phyloP scores from a whole-genome alignment of 1,140 invertebrate genomes.

The Radopholus similis region DNA sequence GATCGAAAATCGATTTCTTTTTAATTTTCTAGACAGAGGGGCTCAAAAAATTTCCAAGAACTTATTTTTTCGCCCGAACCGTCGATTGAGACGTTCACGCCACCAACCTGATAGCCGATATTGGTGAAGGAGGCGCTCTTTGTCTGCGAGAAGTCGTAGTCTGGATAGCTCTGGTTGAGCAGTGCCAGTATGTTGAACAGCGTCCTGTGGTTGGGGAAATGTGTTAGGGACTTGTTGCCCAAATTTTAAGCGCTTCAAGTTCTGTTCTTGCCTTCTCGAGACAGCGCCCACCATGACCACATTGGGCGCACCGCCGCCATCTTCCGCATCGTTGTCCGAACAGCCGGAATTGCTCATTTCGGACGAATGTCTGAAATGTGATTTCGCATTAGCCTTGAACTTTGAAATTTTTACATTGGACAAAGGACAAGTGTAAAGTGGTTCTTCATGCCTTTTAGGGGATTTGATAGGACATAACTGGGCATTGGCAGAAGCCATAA shows the following conservation, averaged over 20 bases:
- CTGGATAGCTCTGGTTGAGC: slow-evolving; percentile 49
- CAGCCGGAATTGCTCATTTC: slow-evolving; percentile 39
- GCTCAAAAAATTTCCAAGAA: too few species aligned
- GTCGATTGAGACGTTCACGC: too few species aligned
- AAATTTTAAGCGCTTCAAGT: not conserved
- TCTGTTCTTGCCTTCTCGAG: slow-evolving; percentile 21
- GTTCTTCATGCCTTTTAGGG: not conserved
- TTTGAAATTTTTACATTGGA: too few species aligned
- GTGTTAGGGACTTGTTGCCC: not conserved
- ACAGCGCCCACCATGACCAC: slow-evolving; percentile 45
- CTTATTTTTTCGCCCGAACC: too few species aligned
- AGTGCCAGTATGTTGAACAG: slow-evolving; percentile 51
- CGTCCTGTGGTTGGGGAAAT: slow-evolving; percentile 21
- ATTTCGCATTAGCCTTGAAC: too few species aligned
- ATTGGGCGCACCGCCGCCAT: slow-evolving; percentile 6
- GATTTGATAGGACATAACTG: too few species aligned
- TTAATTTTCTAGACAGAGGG: too few species aligned
- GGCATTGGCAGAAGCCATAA: too few species aligned
- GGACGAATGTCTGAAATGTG: slow-evolving; percentile 48
- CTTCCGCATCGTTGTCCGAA: slow-evolving; percentile 51
- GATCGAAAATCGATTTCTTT: too few species aligned
- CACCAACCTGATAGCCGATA: slow-evolving; percentile 40
- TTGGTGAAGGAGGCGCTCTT: slow-evolving; percentile 49
- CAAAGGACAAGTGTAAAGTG: not conserved
- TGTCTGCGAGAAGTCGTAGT: slow-evolving; percentile 55